Conservation (phyloP, 2,797 vertebrate genomes). For the Bothrops alternatus region DNA sequence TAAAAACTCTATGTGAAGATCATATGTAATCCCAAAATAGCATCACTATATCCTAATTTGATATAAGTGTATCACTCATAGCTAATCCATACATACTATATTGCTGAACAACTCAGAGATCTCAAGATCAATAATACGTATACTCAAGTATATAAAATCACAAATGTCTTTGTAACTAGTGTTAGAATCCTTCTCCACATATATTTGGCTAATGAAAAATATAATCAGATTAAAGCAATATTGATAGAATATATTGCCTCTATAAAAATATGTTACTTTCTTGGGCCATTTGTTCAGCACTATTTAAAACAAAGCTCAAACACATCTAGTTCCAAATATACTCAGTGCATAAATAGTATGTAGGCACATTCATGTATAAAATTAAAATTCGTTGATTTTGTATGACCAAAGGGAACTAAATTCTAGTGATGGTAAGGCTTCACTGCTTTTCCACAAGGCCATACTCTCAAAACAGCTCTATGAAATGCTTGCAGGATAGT, state of each 20-base stretch:
- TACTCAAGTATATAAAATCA: background rate
- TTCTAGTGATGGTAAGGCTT: conserved; percentile 27
- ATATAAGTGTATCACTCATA: background rate
- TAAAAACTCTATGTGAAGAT: background rate
- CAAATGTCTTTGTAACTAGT: background rate
- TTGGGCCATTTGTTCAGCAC: background rate
- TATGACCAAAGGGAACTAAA: conserved; percentile 3
- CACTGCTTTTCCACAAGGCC: conserved; percentile 10
- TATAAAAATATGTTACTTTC: background rate
- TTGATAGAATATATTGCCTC: conserved; percentile 13
- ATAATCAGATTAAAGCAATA: conserved; percentile 14
- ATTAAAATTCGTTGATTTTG: conserved; percentile 35
- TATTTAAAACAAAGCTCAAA: background rate
- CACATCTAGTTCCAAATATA: conserved; percentile 20
- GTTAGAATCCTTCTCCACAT: background rate
- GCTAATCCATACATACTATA: background rate
- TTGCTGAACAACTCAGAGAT: background rate
- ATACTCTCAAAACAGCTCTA: background rate
- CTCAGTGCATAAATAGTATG: conserved; percentile 6
- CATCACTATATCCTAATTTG: background rate
- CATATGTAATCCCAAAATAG: background rate
- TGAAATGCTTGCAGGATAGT: conserved; percentile 31
- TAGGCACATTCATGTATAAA: conserved; percentile 29
- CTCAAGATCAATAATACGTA: conserved; percentile 15
- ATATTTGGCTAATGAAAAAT: background rate